phyloP scores from a whole-genome alignment of 2,113 vertebrate species.

The Apodemus sylvaticus region DNA sequence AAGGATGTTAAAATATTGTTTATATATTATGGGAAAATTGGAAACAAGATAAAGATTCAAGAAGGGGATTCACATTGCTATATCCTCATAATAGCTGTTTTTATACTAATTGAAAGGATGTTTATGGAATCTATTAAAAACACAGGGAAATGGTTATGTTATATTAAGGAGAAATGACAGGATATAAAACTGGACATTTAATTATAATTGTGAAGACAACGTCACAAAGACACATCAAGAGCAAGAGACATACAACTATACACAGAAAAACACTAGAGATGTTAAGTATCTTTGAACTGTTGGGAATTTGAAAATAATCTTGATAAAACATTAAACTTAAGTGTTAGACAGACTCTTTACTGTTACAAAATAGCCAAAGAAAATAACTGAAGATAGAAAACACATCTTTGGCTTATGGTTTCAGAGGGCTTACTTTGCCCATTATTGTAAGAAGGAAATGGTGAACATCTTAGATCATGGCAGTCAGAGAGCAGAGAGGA shows the following conservation, averaged over 20 bases:
- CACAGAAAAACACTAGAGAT: not conserved
- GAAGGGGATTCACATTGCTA: not conserved
- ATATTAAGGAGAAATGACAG: not conserved
- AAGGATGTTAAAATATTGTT: not conserved
- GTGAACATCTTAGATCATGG: not conserved
- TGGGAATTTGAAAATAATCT: not conserved
- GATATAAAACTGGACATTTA: not conserved
- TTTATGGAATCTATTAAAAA: constrained; percentile 32
- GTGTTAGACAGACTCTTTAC: not conserved
- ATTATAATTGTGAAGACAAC: not conserved
- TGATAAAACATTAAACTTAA: not conserved
- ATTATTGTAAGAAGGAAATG: not conserved
- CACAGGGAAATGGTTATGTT: not conserved
- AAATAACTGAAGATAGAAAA: not conserved
- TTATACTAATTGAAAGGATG: not conserved
- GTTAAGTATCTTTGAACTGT: not conserved
- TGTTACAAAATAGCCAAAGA: not conserved
- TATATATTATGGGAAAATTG: not conserved
- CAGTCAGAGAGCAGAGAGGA: not conserved
- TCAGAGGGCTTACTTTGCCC: not conserved
- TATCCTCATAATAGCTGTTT: not conserved
- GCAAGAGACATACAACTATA: not conserved
- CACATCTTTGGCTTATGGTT: not conserved
- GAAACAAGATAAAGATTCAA: constrained; percentile 44
- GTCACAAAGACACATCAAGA: not conserved